These are phyloP conservation scores for Puntigrus tetrazona DNA, from an alignment of 2,113 vertebrate species.

Conservation along the genomic window DNA sequence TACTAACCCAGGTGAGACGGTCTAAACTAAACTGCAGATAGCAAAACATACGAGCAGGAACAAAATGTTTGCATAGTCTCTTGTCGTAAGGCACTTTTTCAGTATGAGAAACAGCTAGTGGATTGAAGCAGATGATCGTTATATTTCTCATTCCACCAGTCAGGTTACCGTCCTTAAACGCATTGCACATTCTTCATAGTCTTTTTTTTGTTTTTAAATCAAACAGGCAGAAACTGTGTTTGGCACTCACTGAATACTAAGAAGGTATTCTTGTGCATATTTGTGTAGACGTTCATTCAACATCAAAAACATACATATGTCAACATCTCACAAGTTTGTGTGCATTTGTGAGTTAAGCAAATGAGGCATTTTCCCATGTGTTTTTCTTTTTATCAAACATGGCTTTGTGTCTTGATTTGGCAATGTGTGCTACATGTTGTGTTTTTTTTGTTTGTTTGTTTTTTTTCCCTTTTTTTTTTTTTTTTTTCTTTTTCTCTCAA, in stretches of 20 bases:
- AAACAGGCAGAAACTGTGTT: slow-evolving; percentile 49
- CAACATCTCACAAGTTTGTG: slow-evolving; percentile 62
- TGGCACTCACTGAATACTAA: slow-evolving; percentile 60
- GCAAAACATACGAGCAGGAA: slow-evolving; percentile 77
- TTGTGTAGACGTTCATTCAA: slow-evolving; percentile 67
- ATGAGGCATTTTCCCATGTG: slow-evolving; percentile 64
- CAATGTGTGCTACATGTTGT: slow-evolving; percentile 41
- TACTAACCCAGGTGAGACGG: slow-evolving; percentile 66
- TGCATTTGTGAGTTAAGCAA: slow-evolving; percentile 67
- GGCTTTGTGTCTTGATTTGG: slow-evolving; percentile 43
- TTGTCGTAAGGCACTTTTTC: slow-evolving; percentile 90
- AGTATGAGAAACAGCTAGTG: slow-evolving; percentile 67
- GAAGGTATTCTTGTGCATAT: slow-evolving; percentile 71
- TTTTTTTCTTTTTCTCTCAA: neutral
- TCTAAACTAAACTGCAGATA: slow-evolving; percentile 56
- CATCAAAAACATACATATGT: slow-evolving; percentile 63
- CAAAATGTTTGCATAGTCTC: slow-evolving; percentile 89
- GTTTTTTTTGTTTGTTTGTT: neutral
- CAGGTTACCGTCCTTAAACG: slow-evolving; percentile 47
- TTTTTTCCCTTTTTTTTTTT: neutral
- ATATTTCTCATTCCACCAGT: slow-evolving; percentile 44
- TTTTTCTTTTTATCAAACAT: neutral
- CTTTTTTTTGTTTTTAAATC: slow-evolving; percentile 17
- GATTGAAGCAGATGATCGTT: slow-evolving; percentile 55
- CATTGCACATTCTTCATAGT: slow-evolving; percentile 62